Conservation (phyloP, 2,888 invertebrate genomes). For the Volucella inanis region DNA sequence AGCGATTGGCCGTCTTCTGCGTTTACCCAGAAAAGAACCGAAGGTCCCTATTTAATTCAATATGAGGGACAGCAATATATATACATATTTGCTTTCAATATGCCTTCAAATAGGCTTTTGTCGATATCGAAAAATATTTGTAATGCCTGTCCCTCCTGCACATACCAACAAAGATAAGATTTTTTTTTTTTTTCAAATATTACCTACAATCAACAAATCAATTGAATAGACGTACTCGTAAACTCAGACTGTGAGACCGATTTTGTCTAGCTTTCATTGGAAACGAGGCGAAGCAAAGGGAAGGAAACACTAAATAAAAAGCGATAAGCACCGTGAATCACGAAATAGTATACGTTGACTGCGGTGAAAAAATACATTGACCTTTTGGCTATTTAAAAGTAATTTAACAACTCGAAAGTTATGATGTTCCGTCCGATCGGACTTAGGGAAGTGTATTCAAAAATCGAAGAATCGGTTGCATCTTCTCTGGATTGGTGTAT, state of each 20-base stretch:
- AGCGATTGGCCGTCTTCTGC: slow-evolving; percentile 23
- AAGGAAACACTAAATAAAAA: neutral
- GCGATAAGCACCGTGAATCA: slow-evolving; percentile 58
- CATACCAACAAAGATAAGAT: slow-evolving; percentile 50
- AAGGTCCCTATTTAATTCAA: slow-evolving; percentile 35
- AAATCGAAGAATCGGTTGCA: slow-evolving; percentile 6
- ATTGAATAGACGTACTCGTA: slow-evolving; percentile 7
- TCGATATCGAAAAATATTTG: slow-evolving; percentile 64
- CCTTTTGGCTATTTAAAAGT: slow-evolving; percentile 44
- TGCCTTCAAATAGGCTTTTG: slow-evolving; percentile 23
- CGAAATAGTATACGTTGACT: neutral
- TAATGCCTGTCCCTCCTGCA: slow-evolving; percentile 42
- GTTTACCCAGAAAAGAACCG: slow-evolving; percentile 26
- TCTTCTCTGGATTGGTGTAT: slow-evolving; percentile 13
- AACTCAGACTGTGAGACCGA: slow-evolving; percentile 33
- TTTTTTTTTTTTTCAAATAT: slow-evolving; percentile 52
- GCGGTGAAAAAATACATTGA: slow-evolving; percentile 49
- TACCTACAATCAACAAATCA: slow-evolving; percentile 23
- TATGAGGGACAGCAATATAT: slow-evolving; percentile 45
- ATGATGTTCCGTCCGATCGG: slow-evolving; percentile 26
- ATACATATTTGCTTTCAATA: slow-evolving; percentile 59
- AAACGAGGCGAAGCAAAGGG: neutral
- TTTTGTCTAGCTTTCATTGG: slow-evolving; percentile 42
- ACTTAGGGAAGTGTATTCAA: neutral
- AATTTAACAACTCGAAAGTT: slow-evolving; percentile 50